Evolutionary conservation across 2,113 vertebrate genomes (phyloP), one percentile per base, ranked within the genome.

Genomic region (Pteropus alecto): DNA sequence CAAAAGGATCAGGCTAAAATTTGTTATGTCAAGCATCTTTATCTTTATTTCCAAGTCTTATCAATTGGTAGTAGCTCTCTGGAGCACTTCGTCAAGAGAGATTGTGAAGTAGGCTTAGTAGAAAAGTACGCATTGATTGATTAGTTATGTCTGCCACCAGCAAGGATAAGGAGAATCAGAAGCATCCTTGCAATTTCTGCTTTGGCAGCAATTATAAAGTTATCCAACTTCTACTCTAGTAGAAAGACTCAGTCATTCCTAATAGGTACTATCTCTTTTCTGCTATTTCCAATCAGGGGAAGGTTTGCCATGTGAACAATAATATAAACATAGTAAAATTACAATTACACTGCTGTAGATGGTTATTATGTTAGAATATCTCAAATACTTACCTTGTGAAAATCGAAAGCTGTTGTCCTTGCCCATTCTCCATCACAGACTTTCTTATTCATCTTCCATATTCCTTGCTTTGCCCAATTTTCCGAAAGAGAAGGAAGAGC

Each of bases 1-100:
- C 63, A 58, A 78, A 94, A 65, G 48, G 41, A 77, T 73, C 26
- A 86, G n/a, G 51, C 51, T 81, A 73, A 65, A 54, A 88, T 78
- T 26, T 46, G 26, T 61, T 83, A 60, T 51, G 70, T 46, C 65
- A 71, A 87, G 35, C 58, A 90, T 54, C 81, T 79, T 96, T 90
- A 87, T 93, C 70, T 90, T 63, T 90, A n/a, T 67, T 91, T 85
- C 46, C 43, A 90, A 95, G 85, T 88, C 81, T 88, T 82, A 93
- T 89, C 88, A 58, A 76, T 81, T 61, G 7, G 7, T 46, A 85
- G 38, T 30, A n/a, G 63, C 33, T 85, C 41, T n/a, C 58, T 13
- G 46, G 26, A 76, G 11, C 15, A 63, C 60, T 90, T 67, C 41
- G 7, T 91, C 82, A 94, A 94, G 43, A 93, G 60, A 85, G 60